Conservation (phyloP, 2,113 vertebrate genomes). For the Chamaea fasciata region DNA sequence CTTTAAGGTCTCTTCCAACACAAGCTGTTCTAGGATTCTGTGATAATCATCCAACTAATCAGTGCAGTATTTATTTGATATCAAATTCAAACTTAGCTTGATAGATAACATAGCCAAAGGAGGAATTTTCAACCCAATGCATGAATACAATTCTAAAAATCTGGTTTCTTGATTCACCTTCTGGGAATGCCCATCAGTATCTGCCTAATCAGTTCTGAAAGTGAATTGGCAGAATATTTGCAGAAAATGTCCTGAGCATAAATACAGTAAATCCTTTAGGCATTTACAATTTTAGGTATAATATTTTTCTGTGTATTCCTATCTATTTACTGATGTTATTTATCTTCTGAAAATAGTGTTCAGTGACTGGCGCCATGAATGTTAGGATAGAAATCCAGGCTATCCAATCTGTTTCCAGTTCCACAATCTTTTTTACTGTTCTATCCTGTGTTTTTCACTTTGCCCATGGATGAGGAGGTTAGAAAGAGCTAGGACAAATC, state of each 20-base stretch:
- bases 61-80: not conserved
- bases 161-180: not conserved
- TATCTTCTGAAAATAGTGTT: not conserved
- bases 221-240: not conserved
- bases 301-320: not conserved
- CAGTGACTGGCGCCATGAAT: fast-evolving
- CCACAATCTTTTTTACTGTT: not conserved
- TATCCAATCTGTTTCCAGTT: not conserved
- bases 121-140: not conserved
- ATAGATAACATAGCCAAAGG: not conserved
- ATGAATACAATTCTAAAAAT: not conserved
- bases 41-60: not conserved
- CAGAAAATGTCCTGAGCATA: not conserved
- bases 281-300: not conserved
- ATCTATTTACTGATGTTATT: not conserved
- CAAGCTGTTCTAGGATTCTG: not conserved
- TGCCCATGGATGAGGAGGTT: not conserved
- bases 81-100: not conserved
- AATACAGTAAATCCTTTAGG: not conserved
- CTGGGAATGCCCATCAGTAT: not conserved
- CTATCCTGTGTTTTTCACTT: not conserved
- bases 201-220: not conserved
- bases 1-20: not conserved
- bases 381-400: not conserved
- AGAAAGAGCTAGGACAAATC: not conserved